These are phyloP conservation scores for Fulmarus glacialis DNA, from an alignment of 2,113 vertebrate genomes.

Conservation along the genomic window DNA sequence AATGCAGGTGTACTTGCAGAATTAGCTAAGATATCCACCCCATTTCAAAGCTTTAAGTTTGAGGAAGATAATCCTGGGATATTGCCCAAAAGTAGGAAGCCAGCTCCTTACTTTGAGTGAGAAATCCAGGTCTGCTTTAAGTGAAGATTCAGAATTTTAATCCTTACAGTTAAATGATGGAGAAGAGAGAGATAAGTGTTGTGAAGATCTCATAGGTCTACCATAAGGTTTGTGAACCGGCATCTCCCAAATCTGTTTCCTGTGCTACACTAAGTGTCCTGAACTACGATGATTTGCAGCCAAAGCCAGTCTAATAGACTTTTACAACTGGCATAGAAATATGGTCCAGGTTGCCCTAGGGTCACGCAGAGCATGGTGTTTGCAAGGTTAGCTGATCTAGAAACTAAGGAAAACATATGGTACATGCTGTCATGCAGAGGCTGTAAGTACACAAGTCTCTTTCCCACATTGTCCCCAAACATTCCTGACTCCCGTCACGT, in stretches of 20 bases:
- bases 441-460: background rate
- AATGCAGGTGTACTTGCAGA: background rate
- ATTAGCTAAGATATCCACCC: background rate
- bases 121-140: background rate
- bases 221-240: background rate
- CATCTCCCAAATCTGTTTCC: background rate
- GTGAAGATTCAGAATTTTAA: background rate
- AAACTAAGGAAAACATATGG: background rate
- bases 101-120: background rate
- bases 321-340: background rate
- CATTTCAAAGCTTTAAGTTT: background rate
- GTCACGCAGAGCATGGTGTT: background rate
- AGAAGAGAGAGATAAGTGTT: background rate
- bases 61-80: background rate
- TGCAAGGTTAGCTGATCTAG: background rate
- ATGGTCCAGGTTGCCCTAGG: background rate
- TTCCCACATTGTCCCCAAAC: background rate
- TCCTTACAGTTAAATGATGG: background rate
- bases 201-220: background rate
- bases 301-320: background rate
- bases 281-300: background rate
- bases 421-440: background rate
- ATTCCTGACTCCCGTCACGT: background rate
- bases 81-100: background rate
- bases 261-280: background rate